Percentiles rank a stretch among this genome's conserved stretches.
Conservation (phyloP, 2,113 vertebrate genomes). For the Carassius gibelio region DNA sequence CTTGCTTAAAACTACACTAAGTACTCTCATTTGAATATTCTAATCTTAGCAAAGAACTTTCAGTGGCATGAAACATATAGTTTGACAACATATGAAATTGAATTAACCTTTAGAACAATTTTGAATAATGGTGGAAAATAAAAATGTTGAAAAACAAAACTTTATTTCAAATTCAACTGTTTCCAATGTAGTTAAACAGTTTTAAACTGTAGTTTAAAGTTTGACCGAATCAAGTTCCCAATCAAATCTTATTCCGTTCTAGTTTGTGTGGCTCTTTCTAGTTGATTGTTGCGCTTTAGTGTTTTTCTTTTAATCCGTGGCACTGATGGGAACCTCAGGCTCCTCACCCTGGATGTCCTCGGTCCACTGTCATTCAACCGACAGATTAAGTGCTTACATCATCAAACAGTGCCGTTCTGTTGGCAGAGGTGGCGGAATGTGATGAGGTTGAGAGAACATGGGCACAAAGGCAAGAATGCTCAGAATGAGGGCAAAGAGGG, state of each 20-base stretch:
- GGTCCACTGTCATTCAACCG: conserved; percentile 68
- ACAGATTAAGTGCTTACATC: conserved; percentile 76
- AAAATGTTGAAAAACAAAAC: too few species aligned
- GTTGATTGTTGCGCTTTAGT: neutral
- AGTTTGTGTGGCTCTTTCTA: neutral
- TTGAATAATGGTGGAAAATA: neutral
- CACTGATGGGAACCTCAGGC: conserved; percentile 3
- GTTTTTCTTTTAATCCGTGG: neutral
- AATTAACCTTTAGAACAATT: neutral
- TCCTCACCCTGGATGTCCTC: conserved; percentile 54
- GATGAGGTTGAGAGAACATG: conserved; percentile 67
- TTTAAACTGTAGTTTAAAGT: neutral
- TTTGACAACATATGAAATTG: neutral
- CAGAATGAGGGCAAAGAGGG: conserved; percentile 55
- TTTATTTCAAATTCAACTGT: neutral
- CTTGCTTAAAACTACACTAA: neutral
- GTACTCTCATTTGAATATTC: neutral
- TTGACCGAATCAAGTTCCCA: neutral
- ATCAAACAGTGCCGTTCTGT: conserved; percentile 71
- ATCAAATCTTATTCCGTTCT: neutral
- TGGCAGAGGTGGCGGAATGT: conserved; percentile 74
- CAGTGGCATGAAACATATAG: neutral
- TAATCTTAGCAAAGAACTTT: neutral
- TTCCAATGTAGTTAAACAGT: neutral
- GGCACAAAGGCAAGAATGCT: conserved; percentile 65